Conservation (phyloP, 2,113 vertebrate genomes). For the Orthonyx spaldingii region DNA sequence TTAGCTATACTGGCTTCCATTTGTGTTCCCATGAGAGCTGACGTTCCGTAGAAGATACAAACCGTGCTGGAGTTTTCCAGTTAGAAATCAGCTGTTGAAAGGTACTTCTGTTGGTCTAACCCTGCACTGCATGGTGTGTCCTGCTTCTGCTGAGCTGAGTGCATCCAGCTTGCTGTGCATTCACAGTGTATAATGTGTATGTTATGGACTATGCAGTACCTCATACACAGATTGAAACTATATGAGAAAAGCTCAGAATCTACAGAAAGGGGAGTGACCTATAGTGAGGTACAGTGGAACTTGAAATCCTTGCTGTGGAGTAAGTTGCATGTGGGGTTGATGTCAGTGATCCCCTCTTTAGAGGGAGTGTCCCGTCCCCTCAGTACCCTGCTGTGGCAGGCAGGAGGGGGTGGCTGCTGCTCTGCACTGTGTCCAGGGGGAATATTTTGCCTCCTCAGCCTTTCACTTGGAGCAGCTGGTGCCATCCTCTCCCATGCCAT, state of each 20-base stretch:
- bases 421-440: not conserved
- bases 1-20: not conserved
- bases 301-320: not conserved
- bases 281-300: not conserved
- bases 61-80: not conserved
- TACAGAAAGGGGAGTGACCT: not conserved
- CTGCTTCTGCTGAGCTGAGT: not conserved
- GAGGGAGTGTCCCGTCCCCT: not conserved
- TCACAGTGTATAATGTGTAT: not conserved
- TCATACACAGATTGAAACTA: not conserved
- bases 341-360: not conserved
- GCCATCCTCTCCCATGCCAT: not conserved
- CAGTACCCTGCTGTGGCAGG: not conserved
- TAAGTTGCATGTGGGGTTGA: not conserved
- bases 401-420: not conserved
- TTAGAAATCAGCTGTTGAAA: not conserved
- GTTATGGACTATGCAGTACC: not conserved
- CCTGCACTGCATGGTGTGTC: not conserved
- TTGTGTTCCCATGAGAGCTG: not conserved
- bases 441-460: not conserved
- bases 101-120: rapidly evolving
- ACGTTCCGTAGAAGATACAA: rapidly evolving
- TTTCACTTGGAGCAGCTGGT: not conserved
- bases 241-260: not conserved
- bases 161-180: not conserved